phyloP scores from a whole-genome alignment of 2,888 invertebrate species.

The Mimumesa dahlbomi region DNA sequence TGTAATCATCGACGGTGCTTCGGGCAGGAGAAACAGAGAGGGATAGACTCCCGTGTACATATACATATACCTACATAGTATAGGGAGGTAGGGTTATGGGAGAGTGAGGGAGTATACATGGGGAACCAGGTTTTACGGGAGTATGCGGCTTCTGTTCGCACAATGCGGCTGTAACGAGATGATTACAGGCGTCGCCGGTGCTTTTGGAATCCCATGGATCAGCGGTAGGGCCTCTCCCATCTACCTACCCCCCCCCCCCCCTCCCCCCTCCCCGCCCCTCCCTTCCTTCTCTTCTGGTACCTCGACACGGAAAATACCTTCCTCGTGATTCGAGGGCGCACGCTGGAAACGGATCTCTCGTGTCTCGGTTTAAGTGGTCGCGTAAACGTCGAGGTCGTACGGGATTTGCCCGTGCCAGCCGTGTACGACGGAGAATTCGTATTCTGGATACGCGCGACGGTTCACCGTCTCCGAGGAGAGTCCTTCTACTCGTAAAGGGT shows the following conservation, averaged over 20 bases:
- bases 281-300: too few species aligned
- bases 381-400: slow-evolving; percentile 45
- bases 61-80: too few species aligned
- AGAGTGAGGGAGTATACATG: slow-evolving; percentile 11
- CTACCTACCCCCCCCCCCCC: too few species aligned
- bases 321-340: slow-evolving; percentile 35
- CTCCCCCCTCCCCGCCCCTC: too few species aligned
- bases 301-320: slow-evolving; percentile 41
- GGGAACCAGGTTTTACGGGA: slow-evolving; percentile 57
- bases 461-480: slow-evolving; percentile 12
- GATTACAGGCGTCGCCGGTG: slow-evolving; percentile 71
- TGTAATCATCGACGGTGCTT: slow-evolving; percentile 69
- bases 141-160: slow-evolving; percentile 47
- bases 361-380: slow-evolving; percentile 61
- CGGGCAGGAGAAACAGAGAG: slow-evolving; percentile 34
- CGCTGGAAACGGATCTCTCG: slow-evolving; percentile 44
- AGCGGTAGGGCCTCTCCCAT: slow-evolving; percentile 16
- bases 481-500: slow-evolving; percentile 44
- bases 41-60: too few species aligned
- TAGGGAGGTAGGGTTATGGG: neutral
- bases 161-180: slow-evolving; percentile 77
- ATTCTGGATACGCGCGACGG: slow-evolving; percentile 45
- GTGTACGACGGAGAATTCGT: slow-evolving; percentile 44
- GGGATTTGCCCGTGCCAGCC: slow-evolving; percentile 38
- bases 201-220: slow-evolving; percentile 59